These are phyloP conservation scores for Antedon mediterranea DNA, from an alignment of 53 echinoderm and acorn worm species.

Conservation along the genomic window DNA sequence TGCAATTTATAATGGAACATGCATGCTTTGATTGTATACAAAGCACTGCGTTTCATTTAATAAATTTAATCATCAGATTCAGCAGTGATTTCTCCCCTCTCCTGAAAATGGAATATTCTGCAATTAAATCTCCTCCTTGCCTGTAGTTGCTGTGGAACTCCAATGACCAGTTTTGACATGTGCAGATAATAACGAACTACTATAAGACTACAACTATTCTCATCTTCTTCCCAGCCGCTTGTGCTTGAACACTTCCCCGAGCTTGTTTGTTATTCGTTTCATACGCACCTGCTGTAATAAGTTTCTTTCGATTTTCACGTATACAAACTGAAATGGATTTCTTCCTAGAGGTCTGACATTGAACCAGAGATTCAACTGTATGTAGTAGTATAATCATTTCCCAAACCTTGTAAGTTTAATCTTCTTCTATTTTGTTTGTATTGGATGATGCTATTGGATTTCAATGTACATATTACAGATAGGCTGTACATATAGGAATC, in stretches of 20 bases:
- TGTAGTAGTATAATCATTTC: background rate
- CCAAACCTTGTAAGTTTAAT: background rate
- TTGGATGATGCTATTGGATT: too few relatives aligned
- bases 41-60: background rate
- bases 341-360: background rate
- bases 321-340: background rate
- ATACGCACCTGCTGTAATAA: background rate
- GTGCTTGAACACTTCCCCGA: background rate
- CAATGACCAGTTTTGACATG: background rate
- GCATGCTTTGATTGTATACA: background rate
- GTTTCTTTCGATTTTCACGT: background rate
- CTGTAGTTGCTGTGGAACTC: background rate
- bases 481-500: too few relatives aligned
- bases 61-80: background rate
- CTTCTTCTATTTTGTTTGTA: too few relatives aligned
- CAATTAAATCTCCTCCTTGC: background rate
- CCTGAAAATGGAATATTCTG: background rate
- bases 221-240: background rate
- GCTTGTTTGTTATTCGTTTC: background rate
- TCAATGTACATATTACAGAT: too few relatives aligned
- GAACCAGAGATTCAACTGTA: background rate
- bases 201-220: background rate
- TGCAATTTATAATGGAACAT: background rate
- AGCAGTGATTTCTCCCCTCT: background rate
- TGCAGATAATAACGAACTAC: background rate